phyloP scores from a whole-genome alignment of 2,797 vertebrate genomes.

The Microhierax caerulescens region DNA sequence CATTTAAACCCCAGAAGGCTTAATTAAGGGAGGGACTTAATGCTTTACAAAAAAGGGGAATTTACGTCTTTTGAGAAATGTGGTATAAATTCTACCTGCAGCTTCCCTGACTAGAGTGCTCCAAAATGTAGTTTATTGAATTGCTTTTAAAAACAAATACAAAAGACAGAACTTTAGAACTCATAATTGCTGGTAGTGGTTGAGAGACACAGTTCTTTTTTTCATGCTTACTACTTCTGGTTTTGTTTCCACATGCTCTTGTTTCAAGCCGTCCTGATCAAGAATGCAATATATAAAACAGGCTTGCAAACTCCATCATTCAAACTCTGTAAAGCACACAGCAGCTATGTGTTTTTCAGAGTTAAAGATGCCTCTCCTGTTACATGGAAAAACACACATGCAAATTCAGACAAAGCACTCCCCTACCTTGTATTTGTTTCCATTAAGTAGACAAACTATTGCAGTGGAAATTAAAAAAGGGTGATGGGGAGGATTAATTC shows the following conservation, averaged over 20 bases:
- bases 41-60: constrained; percentile 64
- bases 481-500: constrained; percentile 1
- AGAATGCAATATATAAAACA: constrained; percentile 32
- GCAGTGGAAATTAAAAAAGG: constrained; percentile 39
- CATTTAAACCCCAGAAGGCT: constrained; percentile 93
- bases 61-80: constrained; percentile 68
- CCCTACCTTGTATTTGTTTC: constrained; percentile 48
- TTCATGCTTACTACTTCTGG: constrained; percentile 72
- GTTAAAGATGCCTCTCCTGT: neutral
- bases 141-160: constrained; percentile 22
- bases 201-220: neutral
- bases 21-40: constrained; percentile 88
- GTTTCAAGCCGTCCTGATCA: constrained; percentile 51
- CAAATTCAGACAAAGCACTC: constrained; percentile 58
- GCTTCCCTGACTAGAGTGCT: constrained; percentile 67
- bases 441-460: constrained; percentile 39
- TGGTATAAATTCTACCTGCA: constrained; percentile 71
- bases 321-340: constrained; percentile 48
- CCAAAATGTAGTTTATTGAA: constrained; percentile 37
- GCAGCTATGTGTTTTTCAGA: constrained; percentile 40
- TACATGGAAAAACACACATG: constrained; percentile 15
- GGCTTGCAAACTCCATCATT: constrained; percentile 36
- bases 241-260: constrained; percentile 64
- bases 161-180: constrained; percentile 64
- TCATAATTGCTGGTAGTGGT: constrained; percentile 50